Percentiles rank a stretch among this genome's conserved stretches.
These are phyloP conservation scores for Plutomurus gul DNA, from an alignment of 1,140 invertebrate genomes.

Conservation along the genomic window DNA sequence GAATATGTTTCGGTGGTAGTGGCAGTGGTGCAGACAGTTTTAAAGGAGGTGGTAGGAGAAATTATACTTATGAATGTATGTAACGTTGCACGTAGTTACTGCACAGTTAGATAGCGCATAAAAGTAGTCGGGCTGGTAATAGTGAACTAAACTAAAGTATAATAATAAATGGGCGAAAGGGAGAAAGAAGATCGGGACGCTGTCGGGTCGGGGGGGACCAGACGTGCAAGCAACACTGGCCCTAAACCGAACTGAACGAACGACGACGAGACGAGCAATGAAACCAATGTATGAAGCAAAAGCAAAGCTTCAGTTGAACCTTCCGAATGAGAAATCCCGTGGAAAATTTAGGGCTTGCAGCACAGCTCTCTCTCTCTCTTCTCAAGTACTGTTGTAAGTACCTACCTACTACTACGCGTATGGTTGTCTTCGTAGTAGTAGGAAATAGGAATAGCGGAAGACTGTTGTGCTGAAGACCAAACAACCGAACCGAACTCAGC, in stretches of 20 bases:
- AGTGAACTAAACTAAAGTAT: conserved; percentile 25
- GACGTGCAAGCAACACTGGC: no score
- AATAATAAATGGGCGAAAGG: conserved; percentile 29
- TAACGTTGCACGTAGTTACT: neutral
- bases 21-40: neutral
- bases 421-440: no score
- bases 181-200: conserved; percentile 24
- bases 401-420: no score
- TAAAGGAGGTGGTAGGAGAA: neutral
- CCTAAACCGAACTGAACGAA: conserved; percentile 15
- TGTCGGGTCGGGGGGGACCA: conserved; percentile 5
- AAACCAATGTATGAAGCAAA: conserved; percentile 8
- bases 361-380: no score
- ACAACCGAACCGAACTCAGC: no score
- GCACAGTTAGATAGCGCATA: conserved; percentile 6
- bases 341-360: no score
- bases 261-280: conserved; percentile 20
- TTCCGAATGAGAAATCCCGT: conserved; percentile 21
- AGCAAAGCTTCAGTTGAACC: neutral
- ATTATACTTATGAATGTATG: neutral
- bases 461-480: no score
- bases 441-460: no score
- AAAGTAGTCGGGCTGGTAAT: conserved; percentile 17
- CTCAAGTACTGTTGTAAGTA: no score
- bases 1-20: neutral